Base-by-base conservation (phyloP, 2,113 vertebrate species). In the Ciconia maguari region DNA sequence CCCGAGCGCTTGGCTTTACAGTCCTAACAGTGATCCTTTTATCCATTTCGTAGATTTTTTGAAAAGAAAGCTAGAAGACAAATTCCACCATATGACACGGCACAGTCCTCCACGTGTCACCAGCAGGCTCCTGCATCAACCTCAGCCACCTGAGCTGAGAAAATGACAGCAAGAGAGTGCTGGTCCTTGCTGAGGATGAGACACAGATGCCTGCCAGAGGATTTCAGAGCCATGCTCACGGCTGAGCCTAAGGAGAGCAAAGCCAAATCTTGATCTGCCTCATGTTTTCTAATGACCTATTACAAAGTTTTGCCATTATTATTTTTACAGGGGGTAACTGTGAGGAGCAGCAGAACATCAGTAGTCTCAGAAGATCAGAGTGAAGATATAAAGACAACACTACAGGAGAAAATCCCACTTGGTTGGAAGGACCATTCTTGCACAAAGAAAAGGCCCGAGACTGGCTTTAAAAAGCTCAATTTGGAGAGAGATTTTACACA, bases 1-100 rank as follows among this genome's bases (percentile, higher is more conserved):
- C 29, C 9, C 0, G 0, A 62, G 34, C 1, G 1, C 34, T 57
- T 44, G 38, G 20, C 26, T 49, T 69, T 44, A 60, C 13, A 41
- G 29, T 34, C 15, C 25, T 21, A 75, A 36, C 21, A 70, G 38
- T 1, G 61, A 92, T 12, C 24, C 16, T 75, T 87, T n/a, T 6
- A 69, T 7, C 11, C 9, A 9, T 60, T 65, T 61, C 60, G 16
- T 17, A 70, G 16, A 18, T 24, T 57, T 66, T 87, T 32, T 57
- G 48, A 41, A 88, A 90, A 34, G 55, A 30, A 70, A 83, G 61
- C 29, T 70, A 18, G 18, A 89, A 87, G 46, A 66, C 24, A 64
- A 77, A 90, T 81, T 69, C 48, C 58, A 49, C 24, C 30, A 2
- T 4, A 10, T 42, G 71, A 74, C 55, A 75, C 0, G 4, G 36